Evolutionary conservation across 1,140 invertebrate species (phyloP).

Genomic region (Tetragnatha versicolor): DNA sequence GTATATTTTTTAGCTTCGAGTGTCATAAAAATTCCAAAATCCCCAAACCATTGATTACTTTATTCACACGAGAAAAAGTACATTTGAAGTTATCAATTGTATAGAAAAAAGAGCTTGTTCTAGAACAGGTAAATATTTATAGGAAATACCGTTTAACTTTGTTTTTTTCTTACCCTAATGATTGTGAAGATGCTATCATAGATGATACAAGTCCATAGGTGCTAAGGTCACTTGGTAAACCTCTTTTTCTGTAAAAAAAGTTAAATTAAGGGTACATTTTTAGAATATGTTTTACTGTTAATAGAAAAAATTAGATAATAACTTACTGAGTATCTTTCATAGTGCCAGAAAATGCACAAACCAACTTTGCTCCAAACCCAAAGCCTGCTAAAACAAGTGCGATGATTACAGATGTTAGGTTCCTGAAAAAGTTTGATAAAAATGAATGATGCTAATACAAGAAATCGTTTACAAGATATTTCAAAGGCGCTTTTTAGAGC

Average conservation of each 20-base stretch:
- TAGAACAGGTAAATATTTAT: neutral
- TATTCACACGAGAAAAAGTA: neutral
- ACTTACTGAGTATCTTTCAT: conserved; percentile 49
- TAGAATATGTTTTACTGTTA: too few relatives aligned
- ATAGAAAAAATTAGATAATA: too few relatives aligned
- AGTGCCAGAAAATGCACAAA: conserved; percentile 50
- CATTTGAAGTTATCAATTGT: too few relatives aligned
- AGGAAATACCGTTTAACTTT: neutral
- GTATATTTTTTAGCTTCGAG: too few relatives aligned
- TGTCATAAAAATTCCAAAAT: too few relatives aligned
- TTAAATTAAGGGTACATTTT: neutral
- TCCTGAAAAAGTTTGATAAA: neutral
- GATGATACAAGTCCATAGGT: conserved; percentile 87
- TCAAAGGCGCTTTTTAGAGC: too few relatives aligned
- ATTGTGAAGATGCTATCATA: conserved; percentile 85
- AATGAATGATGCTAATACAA: neutral
- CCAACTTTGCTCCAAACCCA: conserved; percentile 52
- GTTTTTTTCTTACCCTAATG: conserved; percentile 71
- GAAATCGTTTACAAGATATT: too few relatives aligned
- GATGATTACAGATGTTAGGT: conserved; percentile 20
- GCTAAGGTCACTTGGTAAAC: conserved; percentile 79
- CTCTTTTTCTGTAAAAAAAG: conserved; percentile 59
- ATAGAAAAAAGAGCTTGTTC: neutral
- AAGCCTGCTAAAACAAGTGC: conserved; percentile 54
- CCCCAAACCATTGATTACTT: neutral